Evolutionary conservation across 2,797 vertebrate genomes (phyloP), one percentile per base, ranked within the genome.

Genomic region (Botia almorhae): DNA sequence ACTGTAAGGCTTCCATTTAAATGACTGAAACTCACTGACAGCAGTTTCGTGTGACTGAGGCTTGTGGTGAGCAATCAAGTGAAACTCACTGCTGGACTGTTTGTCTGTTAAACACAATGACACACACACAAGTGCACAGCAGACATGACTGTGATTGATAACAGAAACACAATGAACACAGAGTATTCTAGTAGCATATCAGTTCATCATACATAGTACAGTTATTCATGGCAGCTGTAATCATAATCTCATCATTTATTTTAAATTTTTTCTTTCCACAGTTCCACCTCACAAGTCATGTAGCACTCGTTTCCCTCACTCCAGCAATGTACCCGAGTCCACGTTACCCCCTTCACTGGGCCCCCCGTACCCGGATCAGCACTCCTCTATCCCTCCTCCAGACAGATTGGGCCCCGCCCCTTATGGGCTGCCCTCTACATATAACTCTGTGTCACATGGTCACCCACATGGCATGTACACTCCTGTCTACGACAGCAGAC

Each of bases 401-500:
- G 94, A 95, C 23, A 92, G 94, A 63, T 89, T 95, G 84, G 93
- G 87, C 77, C 92, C 95, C 50, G 89, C 93, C 12, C 90, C 93
- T 77, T 95, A 94, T 83, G 88, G 87, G 17, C 93, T 94, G 89
- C 90, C 92, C 71, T 89, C 94, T 61, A 89, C 94, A 90, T 98
- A 96, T 3, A 92, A 95, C 58, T 93, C 95, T 4, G 93, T 98
- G 86, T 92, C 94, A 48, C 93, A 80, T 94, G 0, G 92, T 94
- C 83, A 84, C 1, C 19, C 70, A 1, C 96, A 97, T 74, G 94
- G 96, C 79, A 95, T 97, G 91, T 98, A 97, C 12, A 95, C 97
- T 71, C 97, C 97, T 0, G 96, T 98, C 43, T 98, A 98, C 0
- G 97, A 98, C 93, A 98, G 96, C 92, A 93, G 96, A 89, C 95